Evolutionary conservation across 2,113 vertebrate species (phyloP), one percentile per base, ranked within the genome.

Genomic region (Colistium nudipinnis): DNA sequence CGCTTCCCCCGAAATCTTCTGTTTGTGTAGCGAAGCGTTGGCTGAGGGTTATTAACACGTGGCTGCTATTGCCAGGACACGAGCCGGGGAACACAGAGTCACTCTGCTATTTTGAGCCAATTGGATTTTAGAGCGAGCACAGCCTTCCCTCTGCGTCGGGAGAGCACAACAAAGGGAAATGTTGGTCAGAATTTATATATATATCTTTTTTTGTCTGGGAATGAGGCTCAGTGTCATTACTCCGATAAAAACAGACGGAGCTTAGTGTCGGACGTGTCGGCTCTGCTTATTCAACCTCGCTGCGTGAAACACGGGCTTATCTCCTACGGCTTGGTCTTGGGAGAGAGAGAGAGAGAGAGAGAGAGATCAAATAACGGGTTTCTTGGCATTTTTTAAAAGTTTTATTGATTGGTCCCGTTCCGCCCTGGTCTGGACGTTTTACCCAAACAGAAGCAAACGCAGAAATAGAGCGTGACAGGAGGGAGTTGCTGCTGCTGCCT

Each of bases 321-420:
- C 86, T 85, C 60, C 70, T 79, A 62, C 20, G 74, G 72, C 63
- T 85, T 70, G 73, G 68, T 82, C 77, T 77, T 57, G 39, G 74
- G 77, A 78, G 78, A 82, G 35, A 83, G 78, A 76, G 78, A 85
- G n/a, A n/a, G n/a, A n/a, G 39, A 71, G 77, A 78, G 78, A 82
- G 35, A 83, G 78, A 76, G 78, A 85, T 87, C 84, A 75, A 86
- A 84, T 84, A 80, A 84, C 83, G 87, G 87, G 73, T 81, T n/a
- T 88, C 79, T 86, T 85, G 84, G 83, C 87, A 89, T 89, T 88
- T 62, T 87, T 83, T 38, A 38, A 86, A n/a, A 83, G 83, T 88
- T 83, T 82, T 87, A 88, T 90, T 70, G 87, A 91, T 86, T 76
- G 81, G 85, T 74, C 76, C 62, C 49, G 73, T 87, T 85, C 72